Conservation (phyloP, 1,140 invertebrate species). For the Archivesica marissinica region DNA sequence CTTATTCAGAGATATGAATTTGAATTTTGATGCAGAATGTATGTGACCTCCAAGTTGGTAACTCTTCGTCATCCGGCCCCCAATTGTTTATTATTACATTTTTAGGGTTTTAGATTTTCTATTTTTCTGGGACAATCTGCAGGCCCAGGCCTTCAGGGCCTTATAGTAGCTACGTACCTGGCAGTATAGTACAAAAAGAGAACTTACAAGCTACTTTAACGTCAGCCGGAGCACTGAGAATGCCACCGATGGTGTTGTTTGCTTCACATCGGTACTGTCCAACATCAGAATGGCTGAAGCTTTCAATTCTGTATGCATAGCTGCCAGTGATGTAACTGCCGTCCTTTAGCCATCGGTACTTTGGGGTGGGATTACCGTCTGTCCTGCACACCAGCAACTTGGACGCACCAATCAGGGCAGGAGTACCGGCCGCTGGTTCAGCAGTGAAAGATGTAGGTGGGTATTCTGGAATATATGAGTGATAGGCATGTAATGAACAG, state of each 20-base stretch:
- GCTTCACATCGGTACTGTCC: constrained; percentile 53
- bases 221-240: constrained; percentile 42
- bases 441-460: constrained; percentile 39
- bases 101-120: too few relatives aligned
- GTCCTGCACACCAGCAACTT: constrained; percentile 52
- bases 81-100: too few relatives aligned
- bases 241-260: constrained; percentile 31
- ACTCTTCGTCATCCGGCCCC: too few relatives aligned
- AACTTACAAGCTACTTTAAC: constrained; percentile 59
- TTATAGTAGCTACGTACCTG: too few relatives aligned
- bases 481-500: too few relatives aligned
- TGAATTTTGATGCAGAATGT: too few relatives aligned
- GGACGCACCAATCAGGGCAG: not conserved
- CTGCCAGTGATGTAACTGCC: constrained; percentile 26
- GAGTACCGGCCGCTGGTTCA: not conserved
- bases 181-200: too few relatives aligned
- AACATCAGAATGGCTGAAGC: constrained; percentile 3
- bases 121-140: too few relatives aligned
- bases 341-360: constrained; percentile 53
- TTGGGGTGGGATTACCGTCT: constrained; percentile 20
- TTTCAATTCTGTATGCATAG: constrained; percentile 10
- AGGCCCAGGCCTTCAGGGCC: too few relatives aligned
- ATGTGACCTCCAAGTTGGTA: too few relatives aligned
- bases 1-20: too few relatives aligned
- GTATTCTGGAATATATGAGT: constrained; percentile 31